Base-by-base conservation (phyloP, 2,888 invertebrate genomes). In the Horisme vitalbata region DNA sequence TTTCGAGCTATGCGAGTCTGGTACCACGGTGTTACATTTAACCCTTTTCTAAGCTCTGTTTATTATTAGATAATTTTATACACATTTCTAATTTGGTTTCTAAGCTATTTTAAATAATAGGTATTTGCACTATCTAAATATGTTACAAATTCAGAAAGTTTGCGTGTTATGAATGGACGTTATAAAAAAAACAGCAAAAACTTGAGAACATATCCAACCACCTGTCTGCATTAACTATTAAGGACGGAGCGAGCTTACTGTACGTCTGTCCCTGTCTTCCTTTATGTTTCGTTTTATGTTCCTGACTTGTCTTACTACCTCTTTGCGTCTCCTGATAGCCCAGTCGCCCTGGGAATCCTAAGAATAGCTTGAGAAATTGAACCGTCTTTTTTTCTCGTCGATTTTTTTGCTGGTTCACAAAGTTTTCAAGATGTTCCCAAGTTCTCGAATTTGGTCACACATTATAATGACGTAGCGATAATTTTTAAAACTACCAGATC, bases 21-120 rank as follows among this genome's bases (percentile, higher is more conserved):
- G 59, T 56, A 48, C 14, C 20, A 21, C 4, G 35, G 35, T 38
- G 54, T 41, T 45, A 43, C 43, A 46, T 50, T 49, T 45, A 54
- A 49, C 44, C 39, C 44, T 49, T 49, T 49, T 49, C 49, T 49
- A 49, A 49, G 44, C 39, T 36, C 35, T 12, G 34, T 31, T 35
- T 44, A 27, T 38, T 38, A 37, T 49, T 39, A 49, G 44, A 49
- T 35, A 34, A 13, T 26, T 39, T 38, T 38, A 30, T 31, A 31
- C 9, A 27, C n/a, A 15, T n/a, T n/a, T n/a, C n/a, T n/a, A n/a
- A n/a, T n/a, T n/a, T n/a, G n/a, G n/a, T 39, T 41, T 44, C 33
- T 41, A 41, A 38, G 44, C 23, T 20, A 6, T 26, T 38, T 34
- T 44, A 30, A 35, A 44, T 24, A 30, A n/a, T n/a, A n/a, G n/a